phyloP scores from a whole-genome alignment of 2,113 vertebrate species.

The Passer montanus region DNA sequence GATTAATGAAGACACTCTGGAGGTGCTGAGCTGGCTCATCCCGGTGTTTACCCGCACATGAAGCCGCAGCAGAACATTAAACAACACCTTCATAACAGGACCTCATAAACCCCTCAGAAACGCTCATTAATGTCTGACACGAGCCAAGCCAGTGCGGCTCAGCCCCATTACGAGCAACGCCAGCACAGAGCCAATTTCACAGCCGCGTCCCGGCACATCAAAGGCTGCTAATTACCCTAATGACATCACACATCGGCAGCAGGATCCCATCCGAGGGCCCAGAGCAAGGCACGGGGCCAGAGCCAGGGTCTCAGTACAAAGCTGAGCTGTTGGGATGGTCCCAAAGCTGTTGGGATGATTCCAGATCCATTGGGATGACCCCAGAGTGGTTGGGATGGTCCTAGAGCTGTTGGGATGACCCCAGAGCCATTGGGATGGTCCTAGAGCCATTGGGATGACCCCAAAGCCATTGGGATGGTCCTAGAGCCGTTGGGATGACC shows the following conservation, averaged over 20 bases:
- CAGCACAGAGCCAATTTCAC: neutral
- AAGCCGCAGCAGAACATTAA: neutral
- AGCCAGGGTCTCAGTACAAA: neutral
- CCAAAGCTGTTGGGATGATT: too few species aligned
- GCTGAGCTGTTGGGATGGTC: neutral
- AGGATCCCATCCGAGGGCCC: neutral
- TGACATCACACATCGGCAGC: neutral
- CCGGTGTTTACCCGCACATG: neutral
- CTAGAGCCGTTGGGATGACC: rapidly evolving
- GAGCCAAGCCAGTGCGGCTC: neutral
- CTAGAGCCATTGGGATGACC: too few species aligned
- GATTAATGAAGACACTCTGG: neutral
- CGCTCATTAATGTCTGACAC: neutral
- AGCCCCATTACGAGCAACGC: neutral
- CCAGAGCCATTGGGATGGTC: rapidly evolving
- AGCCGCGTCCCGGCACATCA: neutral
- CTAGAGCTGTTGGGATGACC: neutral
- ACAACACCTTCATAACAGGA: neutral
- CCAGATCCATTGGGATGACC: neutral
- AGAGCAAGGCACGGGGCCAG: neutral
- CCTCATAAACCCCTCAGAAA: neutral
- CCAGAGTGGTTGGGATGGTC: neutral
- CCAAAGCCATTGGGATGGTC: rapidly evolving
- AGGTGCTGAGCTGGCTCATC: neutral
- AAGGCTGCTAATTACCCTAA: neutral